phyloP scores from a whole-genome alignment of 2,888 invertebrate species.

The Microplitis deprimator region DNA sequence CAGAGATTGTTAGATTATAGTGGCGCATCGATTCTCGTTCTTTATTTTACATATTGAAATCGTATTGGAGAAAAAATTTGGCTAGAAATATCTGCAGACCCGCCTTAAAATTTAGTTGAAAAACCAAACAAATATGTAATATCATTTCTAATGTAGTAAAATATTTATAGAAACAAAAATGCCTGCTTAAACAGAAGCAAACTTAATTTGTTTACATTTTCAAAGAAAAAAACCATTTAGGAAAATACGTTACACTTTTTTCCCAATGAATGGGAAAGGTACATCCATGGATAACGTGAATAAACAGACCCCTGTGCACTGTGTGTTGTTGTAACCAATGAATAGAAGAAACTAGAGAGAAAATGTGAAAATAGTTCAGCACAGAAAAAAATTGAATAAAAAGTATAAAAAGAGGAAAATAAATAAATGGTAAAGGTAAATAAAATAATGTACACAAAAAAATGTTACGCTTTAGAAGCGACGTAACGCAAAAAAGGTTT shows the following conservation, averaged over 20 bases:
- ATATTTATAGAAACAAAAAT: background rate
- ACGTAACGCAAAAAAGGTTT: conserved; percentile 31
- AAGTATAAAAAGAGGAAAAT: conserved; percentile 5
- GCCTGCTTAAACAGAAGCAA: background rate
- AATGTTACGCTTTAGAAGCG: conserved; percentile 24
- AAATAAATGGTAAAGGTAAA: background rate
- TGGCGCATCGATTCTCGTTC: too few species aligned
- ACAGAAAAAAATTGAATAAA: conserved; percentile 19
- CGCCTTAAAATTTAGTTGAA: too few species aligned
- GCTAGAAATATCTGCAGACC: too few species aligned
- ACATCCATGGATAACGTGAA: conserved; percentile 17
- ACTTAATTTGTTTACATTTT: background rate
- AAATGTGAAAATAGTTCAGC: conserved; percentile 20
- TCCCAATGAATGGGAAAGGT: conserved; percentile 4
- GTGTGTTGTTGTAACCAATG: background rate
- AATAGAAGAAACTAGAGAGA: background rate
- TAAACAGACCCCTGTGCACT: conserved; percentile 21
- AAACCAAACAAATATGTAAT: background rate
- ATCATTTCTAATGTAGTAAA: background rate
- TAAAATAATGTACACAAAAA: conserved; percentile 20
- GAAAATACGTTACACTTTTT: conserved; percentile 31
- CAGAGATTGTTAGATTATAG: too few species aligned
- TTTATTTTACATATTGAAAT: too few species aligned
- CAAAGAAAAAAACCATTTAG: conserved; percentile 12
- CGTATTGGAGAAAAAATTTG: too few species aligned